Conservation (phyloP, 2,888 invertebrate species). For the Netelia inedita region DNA sequence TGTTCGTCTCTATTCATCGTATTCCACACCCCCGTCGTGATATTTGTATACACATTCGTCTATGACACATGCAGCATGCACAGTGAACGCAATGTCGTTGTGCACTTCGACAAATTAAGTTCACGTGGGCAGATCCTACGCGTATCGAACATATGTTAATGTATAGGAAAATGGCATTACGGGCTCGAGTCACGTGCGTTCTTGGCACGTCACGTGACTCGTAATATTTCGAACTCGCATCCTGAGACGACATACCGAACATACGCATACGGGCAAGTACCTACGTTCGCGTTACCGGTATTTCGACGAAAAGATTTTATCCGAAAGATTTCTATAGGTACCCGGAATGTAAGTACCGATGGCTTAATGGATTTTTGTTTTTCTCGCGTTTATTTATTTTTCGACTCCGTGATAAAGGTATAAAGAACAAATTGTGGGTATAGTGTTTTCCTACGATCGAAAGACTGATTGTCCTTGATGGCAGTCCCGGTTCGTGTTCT, state of each 20-base stretch:
- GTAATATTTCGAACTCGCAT: slow-evolving; percentile 36
- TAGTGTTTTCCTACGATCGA: not conserved
- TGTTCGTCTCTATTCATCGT: slow-evolving; percentile 25
- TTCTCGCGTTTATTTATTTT: not conserved
- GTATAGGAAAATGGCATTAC: slow-evolving; percentile 32
- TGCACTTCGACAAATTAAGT: slow-evolving; percentile 50
- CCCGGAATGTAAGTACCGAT: slow-evolving; percentile 8
- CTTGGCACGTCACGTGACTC: slow-evolving; percentile 54
- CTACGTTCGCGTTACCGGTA: not conserved
- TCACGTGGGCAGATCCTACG: slow-evolving; percentile 17
- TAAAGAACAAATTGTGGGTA: not conserved
- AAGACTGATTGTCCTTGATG: slow-evolving; percentile 18
- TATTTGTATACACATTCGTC: not conserved
- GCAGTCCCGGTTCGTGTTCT: slow-evolving; percentile 3
- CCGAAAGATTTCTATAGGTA: not conserved
- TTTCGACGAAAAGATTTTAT: slow-evolving; percentile 35
- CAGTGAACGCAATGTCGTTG: not conserved
- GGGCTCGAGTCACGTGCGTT: slow-evolving; percentile 42
- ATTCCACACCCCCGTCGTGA: slow-evolving; percentile 5
- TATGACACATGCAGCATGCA: not conserved
- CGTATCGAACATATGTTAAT: slow-evolving; percentile 47
- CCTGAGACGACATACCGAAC: slow-evolving; percentile 7
- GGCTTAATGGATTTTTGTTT: not conserved
- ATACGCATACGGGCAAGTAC: not conserved
- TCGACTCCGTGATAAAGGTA: not conserved